Base-by-base conservation (phyloP, 2,888 invertebrate genomes). In the Vesta saturnalis region DNA sequence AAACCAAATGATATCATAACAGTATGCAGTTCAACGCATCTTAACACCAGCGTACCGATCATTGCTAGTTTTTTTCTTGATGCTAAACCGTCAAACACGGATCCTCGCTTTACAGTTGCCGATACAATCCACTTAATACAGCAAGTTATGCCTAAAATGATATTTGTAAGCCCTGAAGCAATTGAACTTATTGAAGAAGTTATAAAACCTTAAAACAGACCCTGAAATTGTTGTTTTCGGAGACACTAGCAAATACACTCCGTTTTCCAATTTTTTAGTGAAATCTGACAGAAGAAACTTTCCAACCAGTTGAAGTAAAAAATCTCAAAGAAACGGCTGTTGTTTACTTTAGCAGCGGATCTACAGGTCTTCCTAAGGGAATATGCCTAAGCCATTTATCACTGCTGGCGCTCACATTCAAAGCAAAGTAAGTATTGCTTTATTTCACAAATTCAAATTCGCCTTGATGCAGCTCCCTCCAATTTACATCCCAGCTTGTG, bases 11-110 rank as follows among this genome's bases (percentile, higher is more conserved):
- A 86, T 64, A 84, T 86, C 1, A 81, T 86, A 60, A 74, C 82
- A 0, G 56, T 85, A 1, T 84, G 85, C 80, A 84, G 83, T 2
- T 82, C 82, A 0, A 85, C 82, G 64, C 84, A 85, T 43, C 21
- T 84, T 1, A 82, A 86, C 60, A 70, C 84, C 3, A 76, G 78
- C 0, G 78, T 85, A 39, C 85, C 86, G 85, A 0, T 83, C 83
- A 1, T 69, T 85, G 1, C 85, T 8, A 23, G 23, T 23, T 23
- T 23, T 8, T 23, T 23, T 8, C 23, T 23, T 23, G 23, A 23
- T 8, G 23, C 23, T 5, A 23, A 67, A 18, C 52, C 68, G 0
- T 60, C 72, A 12, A 67, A 74, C 1, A 56, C 75, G 12, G 73
- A 77, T 35, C 71, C 72, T 6, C 64, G 56, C 0, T 67, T 76